Conservation (phyloP, 1,140 invertebrate genomes). For the Drosophila fuyamai region DNA sequence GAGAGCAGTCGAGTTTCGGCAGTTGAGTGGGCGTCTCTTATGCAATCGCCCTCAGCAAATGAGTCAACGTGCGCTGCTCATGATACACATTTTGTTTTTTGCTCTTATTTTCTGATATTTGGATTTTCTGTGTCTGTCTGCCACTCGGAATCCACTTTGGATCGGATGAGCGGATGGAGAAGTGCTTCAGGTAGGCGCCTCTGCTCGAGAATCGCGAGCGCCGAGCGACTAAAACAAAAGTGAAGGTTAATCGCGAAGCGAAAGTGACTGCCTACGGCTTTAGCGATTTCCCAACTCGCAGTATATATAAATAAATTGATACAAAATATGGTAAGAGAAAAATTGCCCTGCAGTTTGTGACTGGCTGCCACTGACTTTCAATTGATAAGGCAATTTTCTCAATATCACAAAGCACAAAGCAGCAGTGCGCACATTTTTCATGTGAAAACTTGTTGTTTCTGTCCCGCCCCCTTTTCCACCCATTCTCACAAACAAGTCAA, state of each 20-base stretch:
- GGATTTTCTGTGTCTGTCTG: slow-evolving; percentile 6
- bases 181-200: slow-evolving; percentile 66
- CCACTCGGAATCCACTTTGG: slow-evolving; percentile 24
- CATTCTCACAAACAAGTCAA: slow-evolving; percentile 10
- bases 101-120: slow-evolving; percentile 4
- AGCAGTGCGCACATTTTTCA: slow-evolving; percentile 52
- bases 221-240: slow-evolving; percentile 44
- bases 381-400: slow-evolving; percentile 75
- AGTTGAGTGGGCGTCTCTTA: slow-evolving; percentile 50
- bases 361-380: slow-evolving; percentile 38
- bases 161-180: slow-evolving; percentile 32
- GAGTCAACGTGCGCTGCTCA: slow-evolving; percentile 29
- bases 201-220: slow-evolving; percentile 53
- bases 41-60: slow-evolving; percentile 39
- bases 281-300: slow-evolving; percentile 62
- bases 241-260: slow-evolving; percentile 75
- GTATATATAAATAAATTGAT: slow-evolving; percentile 41
- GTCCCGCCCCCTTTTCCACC: slow-evolving; percentile 6
- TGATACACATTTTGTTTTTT: slow-evolving; percentile 20
- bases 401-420: slow-evolving; percentile 33
- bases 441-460: slow-evolving; percentile 60
- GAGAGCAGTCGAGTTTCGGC: slow-evolving; percentile 37
- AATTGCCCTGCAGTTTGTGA: slow-evolving; percentile 47
- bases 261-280: slow-evolving; percentile 56
- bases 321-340: slow-evolving; percentile 1